These are phyloP conservation scores for Elgonia sp. DNA, from an alignment of 2,888 invertebrate species.

Conservation along the genomic window DNA sequence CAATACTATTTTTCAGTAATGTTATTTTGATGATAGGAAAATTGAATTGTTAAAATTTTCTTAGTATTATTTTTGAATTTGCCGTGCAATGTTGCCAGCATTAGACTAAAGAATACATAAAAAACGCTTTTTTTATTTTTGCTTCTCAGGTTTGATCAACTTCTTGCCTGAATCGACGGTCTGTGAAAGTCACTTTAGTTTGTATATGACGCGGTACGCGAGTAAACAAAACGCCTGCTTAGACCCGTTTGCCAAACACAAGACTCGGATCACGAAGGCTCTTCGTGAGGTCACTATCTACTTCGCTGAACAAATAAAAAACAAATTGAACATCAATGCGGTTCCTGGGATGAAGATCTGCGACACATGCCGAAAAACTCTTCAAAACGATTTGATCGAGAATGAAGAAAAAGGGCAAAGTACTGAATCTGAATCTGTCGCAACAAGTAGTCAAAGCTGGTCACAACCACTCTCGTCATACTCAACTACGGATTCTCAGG, in stretches of 20 bases:
- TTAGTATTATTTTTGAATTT: constrained; percentile 35
- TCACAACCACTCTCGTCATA: constrained; percentile 25
- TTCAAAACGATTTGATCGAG: constrained; percentile 18
- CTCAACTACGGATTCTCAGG: constrained; percentile 30
- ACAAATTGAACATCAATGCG: constrained; percentile 24
- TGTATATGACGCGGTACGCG: constrained; percentile 28
- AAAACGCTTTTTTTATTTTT: constrained; percentile 34
- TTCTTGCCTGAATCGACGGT: constrained; percentile 36
- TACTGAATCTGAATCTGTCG: constrained; percentile 16
- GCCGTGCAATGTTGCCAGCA: constrained; percentile 35
- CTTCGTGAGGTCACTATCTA: constrained; percentile 24
- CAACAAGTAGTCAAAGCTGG: constrained; percentile 14
- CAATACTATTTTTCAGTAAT: constrained; percentile 35
- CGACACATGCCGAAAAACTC: constrained; percentile 28
- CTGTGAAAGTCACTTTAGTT: constrained; percentile 23
- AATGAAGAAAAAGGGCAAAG: constrained; percentile 22
- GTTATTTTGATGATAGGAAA: constrained; percentile 35
- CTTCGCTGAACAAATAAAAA: constrained; percentile 31
- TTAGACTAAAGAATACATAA: constrained; percentile 35
- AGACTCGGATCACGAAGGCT: constrained; percentile 16
- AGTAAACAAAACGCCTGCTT: constrained; percentile 33
- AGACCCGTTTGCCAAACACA: constrained; percentile 32
- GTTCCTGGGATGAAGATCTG: constrained; percentile 36
- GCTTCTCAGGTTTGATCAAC: constrained; percentile 37
- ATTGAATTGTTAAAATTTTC: constrained; percentile 35